Percentiles rank a stretch among this genome's conserved stretches.
phyloP scores from a whole-genome alignment of 2,113 vertebrate species.

The Ameiurus melas region DNA sequence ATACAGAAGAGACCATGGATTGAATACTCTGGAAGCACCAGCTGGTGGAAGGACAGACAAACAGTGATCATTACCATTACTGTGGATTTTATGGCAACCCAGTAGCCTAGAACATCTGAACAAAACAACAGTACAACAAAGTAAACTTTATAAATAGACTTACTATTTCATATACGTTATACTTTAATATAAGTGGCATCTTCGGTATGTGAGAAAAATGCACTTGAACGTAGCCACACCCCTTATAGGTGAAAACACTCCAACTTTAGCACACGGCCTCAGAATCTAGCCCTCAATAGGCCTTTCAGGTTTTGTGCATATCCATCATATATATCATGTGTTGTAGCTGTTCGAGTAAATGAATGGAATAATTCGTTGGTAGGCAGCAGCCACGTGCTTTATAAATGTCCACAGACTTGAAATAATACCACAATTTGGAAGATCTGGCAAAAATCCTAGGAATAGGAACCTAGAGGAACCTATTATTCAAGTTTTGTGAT shows the following conservation, averaged over 20 bases:
- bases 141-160: not conserved
- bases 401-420: too few relatives aligned
- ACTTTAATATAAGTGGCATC: not conserved
- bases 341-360: too few relatives aligned
- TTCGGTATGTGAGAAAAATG: not conserved
- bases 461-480: too few relatives aligned
- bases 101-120: not conserved
- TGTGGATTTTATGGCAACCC: not conserved
- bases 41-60: conserved; percentile 65
- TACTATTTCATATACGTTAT: not conserved
- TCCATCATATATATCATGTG: too few relatives aligned
- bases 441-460: not conserved
- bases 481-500: too few relatives aligned
- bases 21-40: conserved; percentile 95
- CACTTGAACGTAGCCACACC: not conserved
- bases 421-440: not conserved
- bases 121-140: not conserved
- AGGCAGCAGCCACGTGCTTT: not conserved
- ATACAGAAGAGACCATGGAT: conserved; percentile 97
- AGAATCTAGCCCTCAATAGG: too few relatives aligned
- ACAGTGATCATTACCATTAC: not conserved
- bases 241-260: not conserved
- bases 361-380: not conserved
- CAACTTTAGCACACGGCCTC: too few relatives aligned
- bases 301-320: too few relatives aligned